Evolutionary conservation across 2,888 invertebrate species (phyloP), one percentile per base, ranked within the genome.

Genomic region (Dimorphilus gyrociliatus): DNA sequence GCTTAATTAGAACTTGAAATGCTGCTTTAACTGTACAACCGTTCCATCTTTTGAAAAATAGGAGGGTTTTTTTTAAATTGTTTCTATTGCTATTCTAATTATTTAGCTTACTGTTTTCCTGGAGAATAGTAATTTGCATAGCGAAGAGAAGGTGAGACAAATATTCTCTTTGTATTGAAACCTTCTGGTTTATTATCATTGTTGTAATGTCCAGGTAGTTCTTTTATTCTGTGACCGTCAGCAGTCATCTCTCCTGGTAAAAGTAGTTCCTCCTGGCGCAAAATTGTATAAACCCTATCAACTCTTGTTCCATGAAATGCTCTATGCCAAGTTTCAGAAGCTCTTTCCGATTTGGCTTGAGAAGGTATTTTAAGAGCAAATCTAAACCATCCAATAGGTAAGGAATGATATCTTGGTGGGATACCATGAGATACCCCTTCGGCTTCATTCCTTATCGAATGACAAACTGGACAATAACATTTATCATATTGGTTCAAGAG

Each of bases 261-360:
- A 6, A 17, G 10, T 6, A 27, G 27, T 17, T 16, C 17, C 3
- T 16, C 27, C 2, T 14, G 16, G 2, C 13, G 14, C 8, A 27
- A n/a, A 18, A 27, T 27, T 13, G 14, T 27, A 8, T 14, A 17
- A 13, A 27, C 16, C 7, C 6, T 27, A 3, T 17, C 27, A 2
- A n/a, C 27, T 17, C 12, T 17, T 7, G 27, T 27, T n/a, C 27
- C 27, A 12, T 27, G 27, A 12, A 16, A 27, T 12, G n/a, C 27
- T 8, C 27, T 17, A 17, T 27, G 27, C 27, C 27, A 27, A 10
- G 8, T 27, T 13, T 19, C n/a, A n/a, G n/a, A n/a, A n/a, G n/a
- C n/a, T n/a, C n/a, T n/a, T n/a, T n/a, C n/a, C n/a, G n/a, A n/a
- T n/a, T n/a, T n/a, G n/a, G n/a, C n/a, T n/a, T n/a, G n/a, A n/a